Evolutionary conservation across 2,888 invertebrate species (phyloP), one percentile per base, ranked within the genome.

Genomic region (Meloe dianella): DNA sequence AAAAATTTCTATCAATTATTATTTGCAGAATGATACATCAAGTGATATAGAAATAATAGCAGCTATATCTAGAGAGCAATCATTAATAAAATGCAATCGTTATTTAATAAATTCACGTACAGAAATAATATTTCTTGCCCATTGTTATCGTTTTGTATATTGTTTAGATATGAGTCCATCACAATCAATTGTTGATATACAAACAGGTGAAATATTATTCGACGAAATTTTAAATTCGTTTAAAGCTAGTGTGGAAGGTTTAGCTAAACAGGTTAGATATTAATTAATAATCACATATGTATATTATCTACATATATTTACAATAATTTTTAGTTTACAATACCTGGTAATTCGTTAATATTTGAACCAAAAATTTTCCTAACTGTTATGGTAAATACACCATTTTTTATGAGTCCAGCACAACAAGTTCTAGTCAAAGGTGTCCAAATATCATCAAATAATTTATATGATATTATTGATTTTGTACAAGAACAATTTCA

Each of bases 131-230:
- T 92, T 92, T 81, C 82, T 93, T 51, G 89, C 92, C 22, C 87
- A 89, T 73, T 86, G 87, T 68, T 93, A 93, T 80, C 85, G 90
- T 70, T 87, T 92, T 73, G 92, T 91, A 58, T 92, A 91, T 79
- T 90, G 92, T 74, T 84, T 94, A 67, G 93, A 94, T 82, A 86
- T 93, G 80, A 92, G 92, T 79, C 92, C 93, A 10, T 93, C 93
- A 1, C 86, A 90, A 66, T 89, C 91, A 59, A 88, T 90, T 67
- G 89, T 92, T 70, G 91, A 89, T 79, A 87, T 87, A 74, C 86
- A 88, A 75, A 85, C 86, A 76, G 88, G 87, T 14, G 86, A 87
- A 79, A 87, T 89, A 63, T 85, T 89, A 68, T 86, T 89, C 72
- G 89, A 89, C 79, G 88, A 88, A 79, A 87, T 89, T 66, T 85